Conservation (phyloP, 2,888 invertebrate genomes). For the Harpagoxenus sublaevis region DNA sequence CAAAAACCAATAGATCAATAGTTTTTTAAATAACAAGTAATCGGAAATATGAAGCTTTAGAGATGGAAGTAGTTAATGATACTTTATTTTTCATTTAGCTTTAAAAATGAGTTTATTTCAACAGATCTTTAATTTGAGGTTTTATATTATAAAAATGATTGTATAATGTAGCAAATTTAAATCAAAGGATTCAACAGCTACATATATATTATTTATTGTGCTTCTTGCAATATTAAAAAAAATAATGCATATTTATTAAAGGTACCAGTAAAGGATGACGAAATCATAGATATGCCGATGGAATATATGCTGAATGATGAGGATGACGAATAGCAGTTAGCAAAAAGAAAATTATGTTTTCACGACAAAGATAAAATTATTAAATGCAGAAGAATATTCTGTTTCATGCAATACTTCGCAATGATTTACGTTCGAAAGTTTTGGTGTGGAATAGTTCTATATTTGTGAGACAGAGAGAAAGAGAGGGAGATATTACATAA, state of each 20-base stretch:
- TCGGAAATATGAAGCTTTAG: background rate
- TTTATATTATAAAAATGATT: slow-evolving; percentile 26
- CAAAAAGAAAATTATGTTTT: slow-evolving; percentile 38
- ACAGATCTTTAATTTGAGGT: background rate
- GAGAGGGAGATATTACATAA: slow-evolving; percentile 3
- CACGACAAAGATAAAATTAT: slow-evolving; percentile 25
- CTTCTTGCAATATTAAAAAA: slow-evolving; percentile 16
- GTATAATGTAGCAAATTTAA: slow-evolving; percentile 2
- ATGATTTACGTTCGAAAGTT: slow-evolving; percentile 16
- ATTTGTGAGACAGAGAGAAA: slow-evolving; percentile 19
- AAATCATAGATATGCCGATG: slow-evolving; percentile 70
- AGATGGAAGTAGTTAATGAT: slow-evolving; percentile 11
- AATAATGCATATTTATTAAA: slow-evolving; percentile 76
- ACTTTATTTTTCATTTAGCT: background rate
- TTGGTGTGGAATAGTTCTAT: slow-evolving; percentile 14
- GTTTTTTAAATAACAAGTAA: slow-evolving; percentile 2
- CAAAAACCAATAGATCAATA: background rate
- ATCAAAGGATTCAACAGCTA: background rate
- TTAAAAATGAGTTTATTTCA: slow-evolving; percentile 23
- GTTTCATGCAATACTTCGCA: background rate
- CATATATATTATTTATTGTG: slow-evolving; percentile 3
- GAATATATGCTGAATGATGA: slow-evolving; percentile 76
- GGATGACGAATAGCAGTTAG: slow-evolving; percentile 71
- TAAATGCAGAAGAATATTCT: slow-evolving; percentile 20
- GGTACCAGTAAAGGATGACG: slow-evolving; percentile 78